Evolutionary conservation across 2,113 vertebrate species (phyloP), one percentile per base, ranked within the genome.

Genomic region (Antechinus stuartii): DNA sequence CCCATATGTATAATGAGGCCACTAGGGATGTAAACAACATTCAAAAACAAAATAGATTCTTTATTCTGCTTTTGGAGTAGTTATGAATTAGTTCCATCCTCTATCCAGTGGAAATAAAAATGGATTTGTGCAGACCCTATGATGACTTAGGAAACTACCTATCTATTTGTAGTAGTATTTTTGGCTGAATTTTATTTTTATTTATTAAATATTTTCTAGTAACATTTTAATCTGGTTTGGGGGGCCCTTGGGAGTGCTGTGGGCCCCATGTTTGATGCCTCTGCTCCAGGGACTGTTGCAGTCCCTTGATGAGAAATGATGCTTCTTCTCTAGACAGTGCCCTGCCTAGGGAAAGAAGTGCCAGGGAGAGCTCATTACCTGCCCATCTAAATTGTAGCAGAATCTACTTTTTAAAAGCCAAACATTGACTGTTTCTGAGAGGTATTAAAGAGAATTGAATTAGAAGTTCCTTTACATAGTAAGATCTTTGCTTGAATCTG

Each of bases 351-450:
- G 68, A 22, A 96, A 89, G 61, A 91, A 91, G 27, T 23, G 23
- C 57, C 61, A 91, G 25, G 14, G 90, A 12, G 55, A 96, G 90
- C n/a, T 93, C n/a, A 25, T 91, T 92, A 76, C 68, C n/a, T 16
- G 22, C 6, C 0, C 68, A 84, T 42, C 8, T 42, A 84, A 84
- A 22, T 42, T 84, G 19, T 16, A 23, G 5, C 68, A 84, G n/a
- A 42, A 2, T 84, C 56, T 27, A 26, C 8, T 57, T 57, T 57
- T 8, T 27, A 57, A 26, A 57, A 57, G 56, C 26, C 26, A 57
- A 57, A 25, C 9, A 57, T 8, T 27, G 25, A 57, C 56, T 57
- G 26, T 8, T 27, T 57, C 56, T 76, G 53, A 61, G 90, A 91
- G 61, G 46, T 46, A 91, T 27, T 94, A 46, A 91, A 92, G 76